Conservation (phyloP, 2,888 invertebrate genomes). For the Campoletis raptor region DNA sequence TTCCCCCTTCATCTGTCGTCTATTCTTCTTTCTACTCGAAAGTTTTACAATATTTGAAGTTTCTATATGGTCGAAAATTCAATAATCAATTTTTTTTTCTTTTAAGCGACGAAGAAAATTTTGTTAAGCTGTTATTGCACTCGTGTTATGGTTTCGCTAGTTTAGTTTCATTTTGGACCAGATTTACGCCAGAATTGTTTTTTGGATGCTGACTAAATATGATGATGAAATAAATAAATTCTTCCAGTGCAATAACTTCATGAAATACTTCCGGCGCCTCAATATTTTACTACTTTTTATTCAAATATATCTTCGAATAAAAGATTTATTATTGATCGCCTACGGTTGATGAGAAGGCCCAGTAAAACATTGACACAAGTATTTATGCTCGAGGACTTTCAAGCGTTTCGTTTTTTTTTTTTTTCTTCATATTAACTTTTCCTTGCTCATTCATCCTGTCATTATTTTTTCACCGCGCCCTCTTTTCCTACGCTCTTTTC, state of each 20-base stretch:
- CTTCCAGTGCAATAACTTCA: neutral
- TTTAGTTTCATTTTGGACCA: too few species aligned
- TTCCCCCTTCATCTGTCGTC: neutral
- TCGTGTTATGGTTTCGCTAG: neutral
- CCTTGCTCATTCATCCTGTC: constrained; percentile 42
- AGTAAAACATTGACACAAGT: constrained; percentile 46
- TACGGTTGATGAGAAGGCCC: constrained; percentile 50
- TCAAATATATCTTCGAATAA: neutral
- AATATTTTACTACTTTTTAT: neutral
- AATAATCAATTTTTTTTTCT: neutral
- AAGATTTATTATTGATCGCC: constrained; percentile 54
- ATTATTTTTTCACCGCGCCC: constrained; percentile 75
- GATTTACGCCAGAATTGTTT: too few species aligned
- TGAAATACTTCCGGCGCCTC: neutral
- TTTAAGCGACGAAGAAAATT: neutral
- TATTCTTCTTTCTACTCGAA: neutral
- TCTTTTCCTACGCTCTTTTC: constrained; percentile 81
- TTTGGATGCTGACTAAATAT: too few species aligned
- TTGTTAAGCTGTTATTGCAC: neutral
- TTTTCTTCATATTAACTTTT: constrained; percentile 31
- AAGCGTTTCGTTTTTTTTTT: constrained; percentile 12
- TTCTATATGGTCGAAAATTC: neutral
- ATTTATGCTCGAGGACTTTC: constrained; percentile 37
- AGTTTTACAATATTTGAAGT: neutral
- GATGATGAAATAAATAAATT: neutral